phyloP scores from a whole-genome alignment of 2,113 vertebrate species.

The Uria aalge region DNA sequence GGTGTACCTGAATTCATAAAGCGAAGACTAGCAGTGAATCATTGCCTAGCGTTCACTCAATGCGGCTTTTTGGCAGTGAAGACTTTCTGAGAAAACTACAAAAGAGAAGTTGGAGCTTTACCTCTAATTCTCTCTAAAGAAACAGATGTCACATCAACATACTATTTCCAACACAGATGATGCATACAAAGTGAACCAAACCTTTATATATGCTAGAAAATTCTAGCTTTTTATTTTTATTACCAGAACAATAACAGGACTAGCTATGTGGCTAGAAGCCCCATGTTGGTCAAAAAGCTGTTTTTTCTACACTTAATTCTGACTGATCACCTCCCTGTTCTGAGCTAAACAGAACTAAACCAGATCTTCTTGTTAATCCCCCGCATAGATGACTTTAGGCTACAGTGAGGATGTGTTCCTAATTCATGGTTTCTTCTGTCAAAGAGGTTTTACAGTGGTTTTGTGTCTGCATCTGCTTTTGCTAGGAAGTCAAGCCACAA shows the following conservation, averaged over 20 bases:
- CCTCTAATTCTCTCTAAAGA: neutral
- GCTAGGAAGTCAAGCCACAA: neutral
- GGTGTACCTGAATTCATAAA: neutral
- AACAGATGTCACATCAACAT: neutral
- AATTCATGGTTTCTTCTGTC: neutral
- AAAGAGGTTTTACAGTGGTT: neutral
- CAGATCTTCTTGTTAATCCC: neutral
- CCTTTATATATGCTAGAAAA: neutral
- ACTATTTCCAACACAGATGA: neutral
- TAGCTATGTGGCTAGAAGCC: fast-evolving
- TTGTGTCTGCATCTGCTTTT: neutral
- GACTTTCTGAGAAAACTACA: neutral
- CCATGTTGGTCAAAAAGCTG: neutral
- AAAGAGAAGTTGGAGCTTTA: neutral
- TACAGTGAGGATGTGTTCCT: neutral
- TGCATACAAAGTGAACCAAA: neutral
- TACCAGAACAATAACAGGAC: neutral
- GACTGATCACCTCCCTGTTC: neutral
- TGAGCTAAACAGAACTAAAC: neutral
- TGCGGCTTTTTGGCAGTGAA: neutral
- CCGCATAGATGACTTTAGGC: neutral
- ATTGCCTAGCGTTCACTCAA: neutral
- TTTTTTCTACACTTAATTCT: neutral
- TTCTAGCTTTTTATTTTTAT: neutral
- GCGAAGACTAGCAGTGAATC: neutral